Base-by-base conservation (phyloP, 2,888 invertebrate genomes). In the Zygogramma bicolorata region DNA sequence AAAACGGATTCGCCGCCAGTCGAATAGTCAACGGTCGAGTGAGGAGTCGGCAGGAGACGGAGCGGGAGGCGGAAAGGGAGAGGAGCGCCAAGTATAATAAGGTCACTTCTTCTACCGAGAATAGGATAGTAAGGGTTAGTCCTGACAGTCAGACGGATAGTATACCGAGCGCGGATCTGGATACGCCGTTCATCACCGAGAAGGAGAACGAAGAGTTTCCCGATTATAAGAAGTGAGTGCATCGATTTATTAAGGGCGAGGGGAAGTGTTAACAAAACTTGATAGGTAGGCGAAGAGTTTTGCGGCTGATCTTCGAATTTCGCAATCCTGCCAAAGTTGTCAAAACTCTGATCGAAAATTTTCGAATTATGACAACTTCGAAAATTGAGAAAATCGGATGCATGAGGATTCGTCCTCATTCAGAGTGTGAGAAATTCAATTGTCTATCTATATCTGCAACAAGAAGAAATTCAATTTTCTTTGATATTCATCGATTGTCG, bases 181-280 rank as follows among this genome's bases (percentile, higher is more conserved):
- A 75, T 40, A 71, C 75, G 46, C 76, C 77, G 20, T 70, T 75
- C 76, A 68, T 79, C 76, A 67, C 76, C 70, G 72, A 65, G 66
- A 68, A 71, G 31, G 80, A 77, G 29, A 76, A 80, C 10, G 85
- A 22, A 13, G 53, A 84, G 71, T 85, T 82, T 79, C 87, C 86
- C 46, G 90, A 91, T 81, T 91, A 90, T 86, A 87, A 90, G 84
- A 88, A 88, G 92, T 91, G 85, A 89, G 89, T 68, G 6, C 2
- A 8, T 15, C 27, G 20, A 58, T 34, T 20, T 18, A 13, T 38
- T 18, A 8, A 13, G 13, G 13, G 13, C 34, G 10, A 34, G 13
- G 13, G 13, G 8, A 1, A 34, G 8, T 34, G 8, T 34, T 34
- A 34, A n/a, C n/a, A n/a, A n/a, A n/a, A n/a, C n/a, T n/a, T n/a